Percentiles rank a stretch among this genome's conserved stretches.
Evolutionary conservation across 2,797 vertebrate genomes (phyloP).

Genomic region (Pempheris klunzingeri): DNA sequence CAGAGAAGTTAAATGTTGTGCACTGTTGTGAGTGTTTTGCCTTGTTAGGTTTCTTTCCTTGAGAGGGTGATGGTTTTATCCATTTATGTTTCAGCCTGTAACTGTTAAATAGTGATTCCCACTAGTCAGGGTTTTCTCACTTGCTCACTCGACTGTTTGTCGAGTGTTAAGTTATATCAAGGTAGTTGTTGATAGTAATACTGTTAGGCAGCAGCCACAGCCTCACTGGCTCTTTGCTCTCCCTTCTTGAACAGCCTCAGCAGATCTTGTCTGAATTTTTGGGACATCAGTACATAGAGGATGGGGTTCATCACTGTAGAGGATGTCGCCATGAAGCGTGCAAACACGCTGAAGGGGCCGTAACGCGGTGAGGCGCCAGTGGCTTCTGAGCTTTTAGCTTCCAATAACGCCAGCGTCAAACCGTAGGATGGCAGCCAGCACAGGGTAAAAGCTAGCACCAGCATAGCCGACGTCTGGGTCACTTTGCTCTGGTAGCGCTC

Average conservation of each 20-base stretch:
- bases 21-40: neutral
- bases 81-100: neutral
- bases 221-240: neutral
- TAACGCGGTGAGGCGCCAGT: constrained; percentile 77
- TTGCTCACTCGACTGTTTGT: constrained; percentile 3
- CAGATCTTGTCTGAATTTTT: constrained; percentile 85
- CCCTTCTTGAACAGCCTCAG: constrained; percentile 60
- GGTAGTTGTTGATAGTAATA: neutral
- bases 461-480: constrained; percentile 82
- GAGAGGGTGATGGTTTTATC: neutral
- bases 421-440: constrained; percentile 88
- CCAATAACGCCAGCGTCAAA: constrained; percentile 78
- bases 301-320: constrained; percentile 86
- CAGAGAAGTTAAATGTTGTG: constrained; percentile 4
- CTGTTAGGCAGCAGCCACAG: constrained; percentile 45
- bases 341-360: constrained; percentile 75
- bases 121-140: neutral
- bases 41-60: constrained; percentile 16
- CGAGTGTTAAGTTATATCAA: neutral
- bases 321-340: constrained; percentile 82
- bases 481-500: constrained; percentile 86
- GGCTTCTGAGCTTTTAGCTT: constrained; percentile 56
- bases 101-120: constrained; percentile 25
- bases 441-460: constrained; percentile 86
- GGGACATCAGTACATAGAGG: constrained; percentile 86